phyloP scores from a whole-genome alignment of 2,113 vertebrate genomes.

The Engystomops pustulosus region DNA sequence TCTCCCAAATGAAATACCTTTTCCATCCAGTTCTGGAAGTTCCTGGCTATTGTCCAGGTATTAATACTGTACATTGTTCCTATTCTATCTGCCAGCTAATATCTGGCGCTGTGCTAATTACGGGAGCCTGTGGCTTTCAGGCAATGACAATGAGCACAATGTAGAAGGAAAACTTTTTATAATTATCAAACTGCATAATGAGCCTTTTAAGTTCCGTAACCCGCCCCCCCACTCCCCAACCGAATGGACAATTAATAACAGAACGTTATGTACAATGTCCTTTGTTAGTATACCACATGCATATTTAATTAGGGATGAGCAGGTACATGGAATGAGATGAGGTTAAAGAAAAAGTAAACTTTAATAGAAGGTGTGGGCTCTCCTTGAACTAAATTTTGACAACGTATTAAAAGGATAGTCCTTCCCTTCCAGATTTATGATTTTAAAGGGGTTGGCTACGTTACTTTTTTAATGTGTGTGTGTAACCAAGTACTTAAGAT shows the following conservation, averaged over 20 bases:
- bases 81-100: constrained; percentile 9
- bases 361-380: neutral
- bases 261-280: neutral
- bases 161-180: constrained; percentile 23
- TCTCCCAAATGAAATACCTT: neutral
- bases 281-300: neutral
- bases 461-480: too few relatives aligned
- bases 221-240: neutral
- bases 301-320: constrained; percentile 15
- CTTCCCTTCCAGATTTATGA: too few relatives aligned
- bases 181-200: constrained; percentile 41
- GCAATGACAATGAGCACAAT: constrained; percentile 35
- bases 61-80: constrained; percentile 31
- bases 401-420: too few relatives aligned
- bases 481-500: too few relatives aligned
- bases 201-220: constrained; percentile 21
- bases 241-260: constrained; percentile 20
- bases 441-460: too few relatives aligned
- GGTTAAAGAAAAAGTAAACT: neutral
- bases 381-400: too few relatives aligned
- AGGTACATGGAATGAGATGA: neutral
- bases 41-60: constrained; percentile 24
- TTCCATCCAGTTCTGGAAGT: constrained; percentile 1
- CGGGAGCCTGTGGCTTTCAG: constrained; percentile 31
- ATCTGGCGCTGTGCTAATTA: constrained; percentile 37